Base-by-base conservation (phyloP, 2,888 invertebrate species). In the Panzeria rudis region DNA sequence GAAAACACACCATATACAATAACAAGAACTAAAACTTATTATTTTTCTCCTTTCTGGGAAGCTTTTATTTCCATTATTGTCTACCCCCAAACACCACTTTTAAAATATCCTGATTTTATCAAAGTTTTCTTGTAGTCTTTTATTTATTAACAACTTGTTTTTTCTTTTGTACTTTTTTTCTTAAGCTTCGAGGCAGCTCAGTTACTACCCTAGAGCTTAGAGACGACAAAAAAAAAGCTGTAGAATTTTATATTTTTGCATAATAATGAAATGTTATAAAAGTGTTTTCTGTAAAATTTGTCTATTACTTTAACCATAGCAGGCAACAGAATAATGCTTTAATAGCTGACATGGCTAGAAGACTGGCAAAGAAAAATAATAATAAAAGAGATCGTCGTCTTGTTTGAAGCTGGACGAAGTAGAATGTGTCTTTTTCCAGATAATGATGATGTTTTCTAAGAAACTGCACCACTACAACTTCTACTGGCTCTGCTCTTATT, bases 221-320 rank as follows among this genome's bases (percentile, higher is more conserved):
- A 13, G 38, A 38, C 41, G 5, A 47, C 20, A 56, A 81, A 54
- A 77, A 61, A 20, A 32, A 44, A 13, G n/a, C n/a, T 9, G 20
- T 8, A 15, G 1, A 23, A 17, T n/a, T 29, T 29, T 29, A 66
- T 54, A 44, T 44, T 25, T 62, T 62, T 72, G 71, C 66, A 76
- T 64, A 62, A 75, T 79, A 79, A 79, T 75, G 47, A 77, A 75
- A 44, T 69, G 69, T 75, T 73, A 50, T 73, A 73, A 56, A 76
- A 81, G 61, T 80, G 80, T 47, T 56, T 17, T 52, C 62, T 41
- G 44, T 25, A 15, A 54, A 75, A 75, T 52, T 75, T 75, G 52
- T 62, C 68, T 75, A 61, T 62, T 44, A 41, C 20, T 52, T 68
- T 47, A 76, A 41, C 32, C 66, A 50, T 32, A 35, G 9, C 61